A percentile compares a stretch with the other conserved stretches of the same genome.
phyloP scores from a whole-genome alignment of 2,113 vertebrate species.

The Gadus chalcogrammus region DNA sequence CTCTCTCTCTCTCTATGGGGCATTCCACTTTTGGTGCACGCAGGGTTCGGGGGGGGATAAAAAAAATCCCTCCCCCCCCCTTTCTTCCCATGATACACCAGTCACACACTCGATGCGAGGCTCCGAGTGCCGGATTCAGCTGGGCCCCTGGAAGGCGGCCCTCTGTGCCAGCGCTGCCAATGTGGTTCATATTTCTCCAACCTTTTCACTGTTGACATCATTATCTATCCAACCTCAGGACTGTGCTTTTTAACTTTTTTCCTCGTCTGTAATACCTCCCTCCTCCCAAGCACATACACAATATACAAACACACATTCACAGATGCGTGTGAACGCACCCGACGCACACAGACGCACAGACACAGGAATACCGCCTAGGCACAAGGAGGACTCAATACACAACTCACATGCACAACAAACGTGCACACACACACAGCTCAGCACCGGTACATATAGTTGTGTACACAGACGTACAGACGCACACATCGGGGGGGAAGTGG shows the following conservation, averaged over 20 bases:
- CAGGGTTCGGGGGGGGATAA: constrained; percentile 52
- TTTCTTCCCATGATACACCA: constrained; percentile 63
- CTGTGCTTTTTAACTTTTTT: constrained; percentile 24
- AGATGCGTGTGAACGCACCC: constrained; percentile 49
- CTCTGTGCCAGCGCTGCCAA: constrained; percentile 72
- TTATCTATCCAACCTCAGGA: constrained; percentile 79
- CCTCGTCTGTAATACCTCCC: neutral
- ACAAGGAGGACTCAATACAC: no score
- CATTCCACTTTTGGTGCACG: constrained; percentile 52
- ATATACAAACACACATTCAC: neutral
- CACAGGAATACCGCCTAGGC: no score
- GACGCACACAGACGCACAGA: constrained; percentile 7
- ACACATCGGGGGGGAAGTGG: neutral
- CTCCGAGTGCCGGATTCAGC: constrained; percentile 59
- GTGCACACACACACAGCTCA: no score
- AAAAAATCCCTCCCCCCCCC: constrained; percentile 32
- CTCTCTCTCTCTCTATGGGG: constrained; percentile 55
- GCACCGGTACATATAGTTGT: no score
- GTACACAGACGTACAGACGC: constrained; percentile 30
- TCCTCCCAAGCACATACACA: neutral
- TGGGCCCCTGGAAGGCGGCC: constrained; percentile 22
- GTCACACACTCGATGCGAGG: constrained; percentile 67
- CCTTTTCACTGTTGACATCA: constrained; percentile 75
- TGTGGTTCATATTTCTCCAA: constrained; percentile 83
- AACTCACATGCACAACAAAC: no score